Evolutionary conservation across 2,113 vertebrate species (phyloP).

Genomic region (Anolis sagrei): DNA sequence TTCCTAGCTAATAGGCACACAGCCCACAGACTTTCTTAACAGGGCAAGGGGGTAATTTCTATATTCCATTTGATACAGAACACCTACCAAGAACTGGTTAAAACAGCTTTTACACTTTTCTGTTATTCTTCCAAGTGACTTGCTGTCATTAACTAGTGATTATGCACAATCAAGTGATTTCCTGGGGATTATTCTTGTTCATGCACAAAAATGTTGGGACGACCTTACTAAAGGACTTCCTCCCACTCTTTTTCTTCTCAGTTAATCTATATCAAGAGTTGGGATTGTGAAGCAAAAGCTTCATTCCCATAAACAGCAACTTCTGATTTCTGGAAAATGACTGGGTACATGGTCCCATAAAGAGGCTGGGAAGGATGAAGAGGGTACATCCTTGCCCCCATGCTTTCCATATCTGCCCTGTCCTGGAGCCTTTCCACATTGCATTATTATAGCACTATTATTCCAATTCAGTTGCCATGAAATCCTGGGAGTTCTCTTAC

Average conservation of each 20-base stretch:
- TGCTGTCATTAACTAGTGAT: constrained; percentile 9
- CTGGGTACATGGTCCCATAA: too few species aligned
- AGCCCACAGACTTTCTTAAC: background rate
- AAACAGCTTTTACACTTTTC: background rate
- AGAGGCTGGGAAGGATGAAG: too few species aligned
- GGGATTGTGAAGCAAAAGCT: background rate
- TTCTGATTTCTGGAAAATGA: too few species aligned
- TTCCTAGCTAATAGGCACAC: constrained; percentile 41
- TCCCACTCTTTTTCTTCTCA: too few species aligned
- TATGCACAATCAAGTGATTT: constrained; percentile 25
- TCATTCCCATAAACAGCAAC: too few species aligned
- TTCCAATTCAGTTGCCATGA: background rate
- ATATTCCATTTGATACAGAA: background rate
- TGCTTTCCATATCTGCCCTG: too few species aligned
- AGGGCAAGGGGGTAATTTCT: background rate
- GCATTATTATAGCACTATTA: too few species aligned
- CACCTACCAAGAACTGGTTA: background rate
- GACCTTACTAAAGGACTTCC: too few species aligned
- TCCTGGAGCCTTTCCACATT: too few species aligned
- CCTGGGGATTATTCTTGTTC: background rate
- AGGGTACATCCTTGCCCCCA: too few species aligned
- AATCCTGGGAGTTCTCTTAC: background rate
- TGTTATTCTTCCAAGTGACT: constrained; percentile 9
- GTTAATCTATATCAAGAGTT: too few species aligned
- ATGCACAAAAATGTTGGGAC: background rate